phyloP scores from a whole-genome alignment of 2,888 invertebrate genomes.

The Eupithecia pulchellata region DNA sequence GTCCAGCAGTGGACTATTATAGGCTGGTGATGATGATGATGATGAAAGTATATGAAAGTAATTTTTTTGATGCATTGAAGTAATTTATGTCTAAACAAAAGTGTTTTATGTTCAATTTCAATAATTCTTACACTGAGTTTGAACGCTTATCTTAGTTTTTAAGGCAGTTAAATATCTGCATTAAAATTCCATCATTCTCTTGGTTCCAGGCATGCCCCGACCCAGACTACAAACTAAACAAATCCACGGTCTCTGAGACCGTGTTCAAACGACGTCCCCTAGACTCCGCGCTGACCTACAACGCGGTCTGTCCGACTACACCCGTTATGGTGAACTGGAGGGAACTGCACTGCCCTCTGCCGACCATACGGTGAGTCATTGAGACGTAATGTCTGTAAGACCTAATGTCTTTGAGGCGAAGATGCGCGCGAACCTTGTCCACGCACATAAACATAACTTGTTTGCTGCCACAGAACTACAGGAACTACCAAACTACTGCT shows the following conservation, averaged over 20 bases:
- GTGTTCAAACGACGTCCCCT: constrained; percentile 82
- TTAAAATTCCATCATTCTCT: not conserved
- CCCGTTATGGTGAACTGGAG: constrained; percentile 97
- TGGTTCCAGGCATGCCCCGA: constrained; percentile 91
- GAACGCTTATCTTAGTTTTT: not conserved
- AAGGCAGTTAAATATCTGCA: not conserved
- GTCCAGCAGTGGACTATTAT: no score
- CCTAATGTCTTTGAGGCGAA: not conserved
- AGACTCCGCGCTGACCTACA: constrained; percentile 86
- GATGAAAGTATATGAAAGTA: not conserved
- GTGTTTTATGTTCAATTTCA: not conserved
- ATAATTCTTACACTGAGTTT: not conserved
- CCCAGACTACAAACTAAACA: constrained; percentile 96
- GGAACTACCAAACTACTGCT: no score
- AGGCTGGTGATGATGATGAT: no score
- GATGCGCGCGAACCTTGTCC: no score
- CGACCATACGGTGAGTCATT: constrained; percentile 9
- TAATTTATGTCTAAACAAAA: not conserved
- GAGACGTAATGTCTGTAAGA: not conserved
- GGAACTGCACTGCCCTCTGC: constrained; percentile 83
- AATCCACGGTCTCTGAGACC: constrained; percentile 90
- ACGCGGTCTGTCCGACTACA: constrained; percentile 91
- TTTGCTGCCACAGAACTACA: no score
- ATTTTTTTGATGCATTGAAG: not conserved
- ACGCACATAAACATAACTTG: no score